Conservation (phyloP, 2,113 vertebrate genomes). For the Pachycephala philippinensis region DNA sequence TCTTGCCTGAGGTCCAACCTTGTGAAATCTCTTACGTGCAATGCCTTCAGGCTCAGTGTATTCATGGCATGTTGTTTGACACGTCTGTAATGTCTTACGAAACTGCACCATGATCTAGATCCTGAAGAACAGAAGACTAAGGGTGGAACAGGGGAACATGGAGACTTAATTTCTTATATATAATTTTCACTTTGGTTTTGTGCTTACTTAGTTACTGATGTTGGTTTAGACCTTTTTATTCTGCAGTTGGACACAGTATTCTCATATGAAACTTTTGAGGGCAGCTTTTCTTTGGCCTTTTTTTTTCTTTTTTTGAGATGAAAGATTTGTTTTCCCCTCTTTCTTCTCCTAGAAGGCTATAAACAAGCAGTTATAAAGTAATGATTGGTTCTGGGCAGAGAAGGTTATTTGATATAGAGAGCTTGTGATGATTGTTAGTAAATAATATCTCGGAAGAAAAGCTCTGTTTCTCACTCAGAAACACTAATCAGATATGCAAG, state of each 20-base stretch:
- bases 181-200: background rate
- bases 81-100: accelerated
- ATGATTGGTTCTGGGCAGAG: background rate
- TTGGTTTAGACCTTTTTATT: background rate
- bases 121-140: background rate
- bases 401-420: background rate
- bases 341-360: background rate
- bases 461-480: background rate
- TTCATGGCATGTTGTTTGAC: accelerated
- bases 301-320: background rate
- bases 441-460: background rate
- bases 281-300: background rate
- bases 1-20: background rate
- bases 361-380: background rate
- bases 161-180: background rate
- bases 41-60: background rate
- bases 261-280: background rate
- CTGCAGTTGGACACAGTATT: background rate
- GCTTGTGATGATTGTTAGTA: background rate
- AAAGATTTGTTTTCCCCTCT: background rate
- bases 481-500: background rate
- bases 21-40: background rate
- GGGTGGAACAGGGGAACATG: background rate
- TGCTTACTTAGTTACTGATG: background rate
- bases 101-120: background rate